These are phyloP conservation scores for Drusus annulatus DNA, from an alignment of 1,140 invertebrate species.

Conservation along the genomic window DNA sequence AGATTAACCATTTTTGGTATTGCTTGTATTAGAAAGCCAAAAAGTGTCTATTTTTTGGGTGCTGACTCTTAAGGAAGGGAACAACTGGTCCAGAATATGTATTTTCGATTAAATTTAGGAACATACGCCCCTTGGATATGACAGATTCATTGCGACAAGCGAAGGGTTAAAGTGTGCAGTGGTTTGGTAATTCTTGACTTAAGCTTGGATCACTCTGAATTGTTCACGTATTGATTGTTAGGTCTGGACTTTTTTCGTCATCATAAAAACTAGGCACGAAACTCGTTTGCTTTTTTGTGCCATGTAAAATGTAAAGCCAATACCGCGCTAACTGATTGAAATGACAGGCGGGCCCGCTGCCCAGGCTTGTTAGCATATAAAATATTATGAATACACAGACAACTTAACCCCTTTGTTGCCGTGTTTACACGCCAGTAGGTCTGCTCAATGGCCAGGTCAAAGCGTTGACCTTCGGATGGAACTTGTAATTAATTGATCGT, in stretches of 20 bases:
- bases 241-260: slow-evolving; percentile 12
- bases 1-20: too few relatives aligned
- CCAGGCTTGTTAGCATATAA: slow-evolving; percentile 32
- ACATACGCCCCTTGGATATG: too few relatives aligned
- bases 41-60: too few relatives aligned
- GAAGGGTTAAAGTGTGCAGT: too few relatives aligned
- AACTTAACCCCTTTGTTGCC: slow-evolving; percentile 25
- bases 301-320: slow-evolving; percentile 13
- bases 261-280: slow-evolving; percentile 26
- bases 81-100: too few relatives aligned
- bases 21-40: too few relatives aligned
- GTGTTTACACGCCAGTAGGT: slow-evolving; percentile 23
- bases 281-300: slow-evolving; percentile 29
- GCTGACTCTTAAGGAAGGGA: too few relatives aligned
- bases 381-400: slow-evolving; percentile 28
- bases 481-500: not conserved
- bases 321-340: slow-evolving; percentile 36
- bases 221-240: slow-evolving; percentile 34
- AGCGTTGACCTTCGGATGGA: not conserved
- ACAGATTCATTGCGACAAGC: too few relatives aligned
- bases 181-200: not conserved
- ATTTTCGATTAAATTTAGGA: too few relatives aligned
- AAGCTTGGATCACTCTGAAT: not conserved
- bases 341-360: slow-evolving; percentile 29
- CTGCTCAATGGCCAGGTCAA: slow-evolving; percentile 6